Percentiles rank a stretch among this genome's conserved stretches.
These are phyloP conservation scores for Centrocercus urophasianus DNA, from an alignment of 2,113 vertebrate genomes.

Conservation along the genomic window DNA sequence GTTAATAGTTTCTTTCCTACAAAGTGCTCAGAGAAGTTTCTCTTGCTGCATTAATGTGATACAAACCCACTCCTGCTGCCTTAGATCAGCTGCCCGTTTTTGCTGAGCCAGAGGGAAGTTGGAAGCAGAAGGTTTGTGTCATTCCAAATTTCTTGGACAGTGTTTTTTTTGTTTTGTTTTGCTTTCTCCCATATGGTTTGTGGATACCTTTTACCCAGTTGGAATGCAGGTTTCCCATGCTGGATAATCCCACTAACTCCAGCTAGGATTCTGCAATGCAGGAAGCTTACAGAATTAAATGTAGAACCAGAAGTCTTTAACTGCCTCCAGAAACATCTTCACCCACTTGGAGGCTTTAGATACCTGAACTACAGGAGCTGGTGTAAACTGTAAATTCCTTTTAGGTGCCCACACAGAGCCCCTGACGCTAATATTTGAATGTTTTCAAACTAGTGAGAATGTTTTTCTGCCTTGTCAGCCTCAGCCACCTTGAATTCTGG, in stretches of 20 bases:
- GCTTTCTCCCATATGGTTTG: not conserved
- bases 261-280: conserved; percentile 25
- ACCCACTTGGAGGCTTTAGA: not conserved
- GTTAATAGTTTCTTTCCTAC: conserved; percentile 38
- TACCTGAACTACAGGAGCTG: not conserved
- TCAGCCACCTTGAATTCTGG: not conserved
- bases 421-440: not conserved
- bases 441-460: not conserved
- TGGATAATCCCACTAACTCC: conserved; percentile 21
- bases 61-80: not conserved
- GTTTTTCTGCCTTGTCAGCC: not conserved
- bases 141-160: conserved; percentile 25
- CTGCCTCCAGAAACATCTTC: not conserved
- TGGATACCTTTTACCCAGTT: conserved; percentile 65
- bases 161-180: not conserved
- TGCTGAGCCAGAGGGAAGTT: not conserved
- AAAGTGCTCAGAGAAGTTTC: not conserved
- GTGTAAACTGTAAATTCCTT: not conserved
- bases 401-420: not conserved
- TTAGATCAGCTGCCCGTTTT: conserved; percentile 4
- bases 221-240: conserved; percentile 40
- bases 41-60: not conserved
- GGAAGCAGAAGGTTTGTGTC: conserved; percentile 40
- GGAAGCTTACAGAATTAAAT: not conserved
- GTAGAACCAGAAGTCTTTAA: not conserved